Conservation (phyloP, 2,797 vertebrate species). For the Denticeps clupeoides region DNA sequence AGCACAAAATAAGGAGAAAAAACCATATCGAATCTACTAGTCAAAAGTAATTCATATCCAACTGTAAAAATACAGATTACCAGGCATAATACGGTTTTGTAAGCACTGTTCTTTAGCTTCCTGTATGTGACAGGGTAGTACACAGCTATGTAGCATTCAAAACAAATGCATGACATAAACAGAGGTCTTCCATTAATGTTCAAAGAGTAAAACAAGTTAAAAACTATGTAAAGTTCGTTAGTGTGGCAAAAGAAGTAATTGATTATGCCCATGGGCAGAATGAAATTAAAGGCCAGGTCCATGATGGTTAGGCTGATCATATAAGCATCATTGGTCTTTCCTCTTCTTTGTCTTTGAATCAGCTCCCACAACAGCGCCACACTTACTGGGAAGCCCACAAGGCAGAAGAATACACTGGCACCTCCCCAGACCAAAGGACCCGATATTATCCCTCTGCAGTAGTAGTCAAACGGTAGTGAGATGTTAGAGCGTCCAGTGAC, state of each 20-base stretch:
- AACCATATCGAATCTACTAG: neutral
- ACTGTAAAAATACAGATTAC: conserved; percentile 27
- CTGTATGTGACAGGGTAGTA: conserved; percentile 45
- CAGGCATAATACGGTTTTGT: conserved; percentile 19
- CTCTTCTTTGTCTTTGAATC: no score
- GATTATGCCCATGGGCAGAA: no score
- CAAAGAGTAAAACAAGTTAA: conserved; percentile 7
- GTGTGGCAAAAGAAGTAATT: no score
- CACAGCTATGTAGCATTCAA: conserved; percentile 52
- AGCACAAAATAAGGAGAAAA: no score
- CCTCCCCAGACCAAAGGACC: neutral
- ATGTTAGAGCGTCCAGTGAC: no score
- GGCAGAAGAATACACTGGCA: neutral
- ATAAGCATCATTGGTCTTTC: no score
- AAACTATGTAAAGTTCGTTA: no score
- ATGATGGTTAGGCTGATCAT: no score
- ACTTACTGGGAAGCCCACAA: neutral
- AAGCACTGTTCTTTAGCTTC: conserved; percentile 29
- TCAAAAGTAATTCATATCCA: neutral
- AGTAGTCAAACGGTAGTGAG: no score
- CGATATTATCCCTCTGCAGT: neutral
- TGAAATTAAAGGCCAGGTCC: no score
- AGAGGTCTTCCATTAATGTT: conserved; percentile 39
- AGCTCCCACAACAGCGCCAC: neutral
- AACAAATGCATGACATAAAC: conserved; percentile 44